Percentiles rank a stretch among this genome's conserved stretches.
These are phyloP conservation scores for Ariopsis seemanni DNA, from an alignment of 2,113 vertebrate species.

Conservation along the genomic window DNA sequence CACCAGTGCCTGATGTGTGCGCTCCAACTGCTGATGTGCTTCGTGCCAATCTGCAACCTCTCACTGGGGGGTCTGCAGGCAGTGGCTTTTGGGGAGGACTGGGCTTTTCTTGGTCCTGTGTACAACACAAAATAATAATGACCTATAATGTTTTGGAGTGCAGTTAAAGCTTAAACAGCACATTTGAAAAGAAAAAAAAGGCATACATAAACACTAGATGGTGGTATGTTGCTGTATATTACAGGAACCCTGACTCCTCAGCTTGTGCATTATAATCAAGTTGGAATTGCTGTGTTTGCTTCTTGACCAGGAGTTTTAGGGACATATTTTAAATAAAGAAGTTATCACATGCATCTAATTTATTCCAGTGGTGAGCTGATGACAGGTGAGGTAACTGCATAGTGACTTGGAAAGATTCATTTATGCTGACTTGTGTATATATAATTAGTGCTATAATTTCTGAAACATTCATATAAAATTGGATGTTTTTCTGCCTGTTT, in stretches of 20 bases:
- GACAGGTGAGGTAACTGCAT: conserved; percentile 1
- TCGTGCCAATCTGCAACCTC: conserved; percentile 58
- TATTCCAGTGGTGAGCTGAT: conserved; percentile 57
- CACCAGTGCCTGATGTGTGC: conserved; percentile 47
- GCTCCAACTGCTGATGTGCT: conserved; percentile 38
- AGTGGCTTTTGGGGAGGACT: conserved; percentile 90
- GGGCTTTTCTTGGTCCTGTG: conserved; percentile 81
- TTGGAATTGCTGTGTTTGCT: neutral
- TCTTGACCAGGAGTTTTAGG: conserved; percentile 6
- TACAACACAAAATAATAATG: conserved; percentile 5
- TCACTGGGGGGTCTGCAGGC: conserved; percentile 83
- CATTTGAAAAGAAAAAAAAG: neutral
- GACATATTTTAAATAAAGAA: conserved; percentile 40
- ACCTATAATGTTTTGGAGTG: neutral
- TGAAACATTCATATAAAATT: neutral
- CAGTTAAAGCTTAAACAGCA: neutral
- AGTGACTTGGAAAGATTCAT: neutral
- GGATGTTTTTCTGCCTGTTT: neutral
- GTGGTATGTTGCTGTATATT: conserved; percentile 14
- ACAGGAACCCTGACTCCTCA: neutral
- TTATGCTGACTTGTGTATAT: neutral
- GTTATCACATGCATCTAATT: conserved; percentile 68
- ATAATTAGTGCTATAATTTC: too few species aligned
- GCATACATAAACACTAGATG: conserved; percentile 43
- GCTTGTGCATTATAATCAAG: neutral